Evolutionary conservation across 2,888 invertebrate genomes (phyloP).

Genomic region (Eumacrocentrus americanus): DNA sequence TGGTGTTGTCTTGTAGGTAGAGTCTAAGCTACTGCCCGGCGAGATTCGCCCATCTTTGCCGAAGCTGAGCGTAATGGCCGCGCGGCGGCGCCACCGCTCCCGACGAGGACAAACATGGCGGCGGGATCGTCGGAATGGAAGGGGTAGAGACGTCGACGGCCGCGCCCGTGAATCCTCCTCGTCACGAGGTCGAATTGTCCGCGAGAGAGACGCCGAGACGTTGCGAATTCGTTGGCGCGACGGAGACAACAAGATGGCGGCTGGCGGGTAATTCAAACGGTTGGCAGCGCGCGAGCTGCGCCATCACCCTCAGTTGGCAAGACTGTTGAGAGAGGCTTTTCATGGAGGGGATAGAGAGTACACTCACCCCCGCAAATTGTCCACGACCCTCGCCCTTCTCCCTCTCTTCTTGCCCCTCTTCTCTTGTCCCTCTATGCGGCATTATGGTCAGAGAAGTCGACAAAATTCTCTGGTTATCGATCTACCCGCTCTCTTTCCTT

Average conservation of each 20-base stretch:
- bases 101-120: constrained; percentile 22
- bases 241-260: constrained; percentile 16
- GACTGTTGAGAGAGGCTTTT: not conserved
- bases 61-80: constrained; percentile 52
- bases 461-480: constrained; percentile 17
- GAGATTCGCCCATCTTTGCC: constrained; percentile 59
- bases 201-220: constrained; percentile 5
- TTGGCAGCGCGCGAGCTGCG: not conserved
- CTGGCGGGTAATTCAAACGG: constrained; percentile 9
- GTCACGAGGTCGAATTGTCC: constrained; percentile 10
- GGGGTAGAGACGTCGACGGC: constrained; percentile 40
- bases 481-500: constrained; percentile 4
- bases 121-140: constrained; percentile 15
- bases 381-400: constrained; percentile 29
- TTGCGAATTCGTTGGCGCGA: constrained; percentile 24
- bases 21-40: constrained; percentile 61
- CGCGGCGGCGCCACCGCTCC: constrained; percentile 42
- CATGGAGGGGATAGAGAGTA: constrained; percentile 19
- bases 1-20: constrained; percentile 57
- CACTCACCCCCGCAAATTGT: constrained; percentile 41
- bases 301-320: not conserved
- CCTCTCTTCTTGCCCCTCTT: constrained; percentile 7
- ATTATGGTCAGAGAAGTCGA: constrained; percentile 34
- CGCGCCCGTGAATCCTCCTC: constrained; percentile 46
- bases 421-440: constrained; percentile 29